Percentiles rank a stretch among this genome's conserved stretches.
phyloP scores from a whole-genome alignment of 2,888 invertebrate species.

The Andrena flavipes region DNA sequence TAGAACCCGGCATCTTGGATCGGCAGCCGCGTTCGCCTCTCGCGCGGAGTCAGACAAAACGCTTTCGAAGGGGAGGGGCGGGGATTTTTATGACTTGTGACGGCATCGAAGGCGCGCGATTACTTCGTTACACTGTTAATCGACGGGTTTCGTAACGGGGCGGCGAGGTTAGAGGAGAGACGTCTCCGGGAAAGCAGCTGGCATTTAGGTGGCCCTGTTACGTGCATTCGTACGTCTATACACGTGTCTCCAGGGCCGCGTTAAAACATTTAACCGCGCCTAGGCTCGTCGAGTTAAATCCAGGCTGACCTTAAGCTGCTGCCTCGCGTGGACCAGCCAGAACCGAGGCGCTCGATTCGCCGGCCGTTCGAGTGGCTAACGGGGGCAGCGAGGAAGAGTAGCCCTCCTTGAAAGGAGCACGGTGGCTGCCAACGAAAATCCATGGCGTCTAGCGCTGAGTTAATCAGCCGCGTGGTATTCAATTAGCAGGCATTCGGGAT shows the following conservation, averaged over 20 bases:
- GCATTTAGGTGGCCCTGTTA: constrained; percentile 49
- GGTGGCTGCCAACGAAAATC: not conserved
- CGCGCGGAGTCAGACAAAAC: not conserved
- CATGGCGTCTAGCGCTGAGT: not conserved
- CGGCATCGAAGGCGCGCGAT: constrained; percentile 33
- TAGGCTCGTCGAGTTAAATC: constrained; percentile 44
- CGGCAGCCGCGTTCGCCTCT: not conserved
- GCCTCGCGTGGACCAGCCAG: not conserved
- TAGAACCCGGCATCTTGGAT: not conserved
- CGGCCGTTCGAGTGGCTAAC: constrained; percentile 3
- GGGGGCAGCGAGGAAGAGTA: not conserved
- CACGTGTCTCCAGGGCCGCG: constrained; percentile 53
- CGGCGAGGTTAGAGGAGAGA: constrained; percentile 46
- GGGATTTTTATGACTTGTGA: constrained; percentile 21
- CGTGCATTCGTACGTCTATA: constrained; percentile 51
- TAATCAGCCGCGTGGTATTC: constrained; percentile 8
- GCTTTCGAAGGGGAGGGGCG: not conserved
- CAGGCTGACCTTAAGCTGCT: constrained; percentile 25
- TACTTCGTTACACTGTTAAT: constrained; percentile 58
- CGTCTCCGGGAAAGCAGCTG: constrained; percentile 60
- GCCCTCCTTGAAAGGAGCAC: not conserved
- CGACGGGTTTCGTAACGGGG: constrained; percentile 64
- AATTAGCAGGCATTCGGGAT: not conserved
- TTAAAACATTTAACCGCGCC: constrained; percentile 62
- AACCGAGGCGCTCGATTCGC: constrained; percentile 11